Percentiles rank a stretch among this genome's conserved stretches.
phyloP scores from a whole-genome alignment of 2,888 invertebrate genomes.

The Cyaniris semiargus region DNA sequence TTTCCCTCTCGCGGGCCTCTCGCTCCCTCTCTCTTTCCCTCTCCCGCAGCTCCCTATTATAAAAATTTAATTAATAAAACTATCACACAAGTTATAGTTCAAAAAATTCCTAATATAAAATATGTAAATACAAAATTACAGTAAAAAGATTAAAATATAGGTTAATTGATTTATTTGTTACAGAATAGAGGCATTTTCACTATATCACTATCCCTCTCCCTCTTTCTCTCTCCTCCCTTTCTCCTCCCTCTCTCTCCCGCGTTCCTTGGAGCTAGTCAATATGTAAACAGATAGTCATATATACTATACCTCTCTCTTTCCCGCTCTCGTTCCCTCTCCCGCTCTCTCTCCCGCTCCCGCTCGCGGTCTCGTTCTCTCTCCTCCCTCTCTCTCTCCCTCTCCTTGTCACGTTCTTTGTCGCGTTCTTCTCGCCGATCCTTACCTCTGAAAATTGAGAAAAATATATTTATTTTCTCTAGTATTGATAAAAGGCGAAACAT shows the following conservation, averaged over 20 bases:
- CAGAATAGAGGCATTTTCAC: too few relatives aligned
- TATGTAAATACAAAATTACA: too few relatives aligned
- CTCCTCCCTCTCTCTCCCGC: constrained; percentile 52
- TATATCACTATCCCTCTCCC: too few relatives aligned
- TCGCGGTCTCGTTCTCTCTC: constrained; percentile 55
- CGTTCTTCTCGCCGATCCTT: constrained; percentile 58
- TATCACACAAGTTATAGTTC: too few relatives aligned
- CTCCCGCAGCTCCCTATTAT: constrained; percentile 50
- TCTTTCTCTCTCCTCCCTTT: constrained; percentile 53
- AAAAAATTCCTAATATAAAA: too few relatives aligned
- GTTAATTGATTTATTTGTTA: too few relatives aligned
- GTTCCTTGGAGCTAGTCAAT: too few relatives aligned
- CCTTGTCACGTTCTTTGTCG: constrained; percentile 1
- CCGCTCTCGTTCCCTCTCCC: constrained; percentile 50
- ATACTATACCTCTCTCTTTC: constrained; percentile 50
- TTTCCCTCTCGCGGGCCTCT: constrained; percentile 59
- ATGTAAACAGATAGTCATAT: too few relatives aligned
- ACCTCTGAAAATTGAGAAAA: constrained; percentile 42
- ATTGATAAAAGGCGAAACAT: too few relatives aligned
- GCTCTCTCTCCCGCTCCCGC: constrained; percentile 67
- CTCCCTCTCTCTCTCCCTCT: constrained; percentile 55
- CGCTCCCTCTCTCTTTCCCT: constrained; percentile 51
- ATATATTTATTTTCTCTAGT: background rate
- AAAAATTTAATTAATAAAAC: too few relatives aligned
- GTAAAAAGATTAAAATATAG: too few relatives aligned